Evolutionary conservation across 2,113 vertebrate species (phyloP), one percentile per base, ranked within the genome.

Genomic region (Protobothrops mucrosquamatus): DNA sequence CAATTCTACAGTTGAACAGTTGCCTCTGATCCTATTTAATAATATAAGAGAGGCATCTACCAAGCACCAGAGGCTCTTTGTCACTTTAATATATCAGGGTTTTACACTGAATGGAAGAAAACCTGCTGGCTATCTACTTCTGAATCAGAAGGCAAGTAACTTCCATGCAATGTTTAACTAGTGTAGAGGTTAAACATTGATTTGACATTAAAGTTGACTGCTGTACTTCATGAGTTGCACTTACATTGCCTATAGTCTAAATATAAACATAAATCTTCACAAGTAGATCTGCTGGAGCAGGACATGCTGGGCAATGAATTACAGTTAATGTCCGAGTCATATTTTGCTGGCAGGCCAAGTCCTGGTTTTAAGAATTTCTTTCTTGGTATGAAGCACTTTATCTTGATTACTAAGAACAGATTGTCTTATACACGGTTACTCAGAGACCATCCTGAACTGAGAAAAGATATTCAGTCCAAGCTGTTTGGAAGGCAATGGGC

Each of bases 301-400:
- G 48, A 61, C 55, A 93, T 86, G 69, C 88, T 57, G 74, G 92
- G 92, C 92, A 93, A 93, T 93, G 92, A 93, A 93, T 93, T 93
- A 90, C 92, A 93, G 92, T 90, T 93, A 93, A 93, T 93, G 92
- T 93, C 92, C 88, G 55, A 93, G 92, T 93, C 74, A 93, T 93
- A 93, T 89, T 89, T 93, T 93, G 88, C 88, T 90, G 88, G 88
- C 92, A 93, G 55, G 74, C 69, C 74, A 51, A 43, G 88, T 81
- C 88, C 88, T 85, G 59, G 88, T 85, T 93, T 88, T 90, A 93
- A 93, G 92, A 90, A 93, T 93, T 93, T 93, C 88, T 93, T 93
- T 89, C 92, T 90, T 90, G 46, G 54, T 93, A 93, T 86, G 92
- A 93, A 89, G 88, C 74, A 93, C 74, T 93, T 93, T 93, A 90